These are phyloP conservation scores for Formica selysi DNA, from an alignment of 1,140 invertebrate species.

Conservation along the genomic window DNA sequence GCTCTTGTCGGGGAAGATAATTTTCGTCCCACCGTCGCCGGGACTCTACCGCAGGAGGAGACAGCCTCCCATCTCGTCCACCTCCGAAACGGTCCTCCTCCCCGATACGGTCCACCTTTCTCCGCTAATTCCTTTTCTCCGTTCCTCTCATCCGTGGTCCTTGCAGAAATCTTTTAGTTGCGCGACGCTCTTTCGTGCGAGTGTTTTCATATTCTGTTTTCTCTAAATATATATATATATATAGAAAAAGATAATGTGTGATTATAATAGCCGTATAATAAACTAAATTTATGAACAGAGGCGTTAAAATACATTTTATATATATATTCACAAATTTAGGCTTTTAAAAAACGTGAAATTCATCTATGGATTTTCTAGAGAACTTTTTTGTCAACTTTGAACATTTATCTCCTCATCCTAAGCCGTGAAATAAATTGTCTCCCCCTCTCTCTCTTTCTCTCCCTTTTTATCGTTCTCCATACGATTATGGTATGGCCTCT, in stretches of 20 bases:
- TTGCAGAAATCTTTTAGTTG: background rate
- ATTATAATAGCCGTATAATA: too few relatives aligned
- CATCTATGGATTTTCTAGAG: background rate
- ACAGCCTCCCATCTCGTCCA: constrained; percentile 19
- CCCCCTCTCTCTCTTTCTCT: background rate
- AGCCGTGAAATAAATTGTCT: background rate
- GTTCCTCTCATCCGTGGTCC: background rate
- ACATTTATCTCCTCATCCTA: background rate
- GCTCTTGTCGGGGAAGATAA: constrained; percentile 77
- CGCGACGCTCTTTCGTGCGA: too few relatives aligned
- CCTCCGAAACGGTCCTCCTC: constrained; percentile 12
- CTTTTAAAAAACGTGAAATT: background rate
- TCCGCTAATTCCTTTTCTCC: background rate
- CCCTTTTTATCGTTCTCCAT: background rate
- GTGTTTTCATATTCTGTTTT: background rate
- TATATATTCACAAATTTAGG: too few relatives aligned
- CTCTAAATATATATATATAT: too few relatives aligned
- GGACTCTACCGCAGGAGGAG: constrained; percentile 53
- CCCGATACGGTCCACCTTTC: background rate
- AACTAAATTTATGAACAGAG: too few relatives aligned
- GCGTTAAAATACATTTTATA: too few relatives aligned
- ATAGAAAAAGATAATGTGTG: too few relatives aligned
- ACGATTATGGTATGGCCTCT: background rate
- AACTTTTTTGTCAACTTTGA: background rate
- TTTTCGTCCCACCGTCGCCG: constrained; percentile 70